Evolutionary conservation across 30 jellyfish, hydroid and myxozoan species (phyloP).

Genomic region (Turritopsis dohrnii): DNA sequence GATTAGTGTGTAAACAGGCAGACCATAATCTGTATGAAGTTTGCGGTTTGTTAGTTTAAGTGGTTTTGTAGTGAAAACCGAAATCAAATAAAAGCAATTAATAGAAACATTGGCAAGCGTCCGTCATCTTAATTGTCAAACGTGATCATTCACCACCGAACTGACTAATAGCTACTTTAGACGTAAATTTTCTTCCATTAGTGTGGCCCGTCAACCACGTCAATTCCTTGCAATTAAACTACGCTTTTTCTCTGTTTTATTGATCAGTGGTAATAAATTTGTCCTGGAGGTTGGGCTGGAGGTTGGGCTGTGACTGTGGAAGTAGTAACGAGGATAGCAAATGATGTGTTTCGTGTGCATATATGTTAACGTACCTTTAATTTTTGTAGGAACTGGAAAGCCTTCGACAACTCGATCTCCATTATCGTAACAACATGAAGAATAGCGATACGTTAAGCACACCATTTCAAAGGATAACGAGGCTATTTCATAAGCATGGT

Average conservation of each 20-base stretch:
- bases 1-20: neutral
- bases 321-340: neutral
- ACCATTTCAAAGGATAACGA: slow-evolving; percentile 26
- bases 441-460: slow-evolving; percentile 23
- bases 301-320: neutral
- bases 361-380: neutral
- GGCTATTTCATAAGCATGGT: slow-evolving; percentile 25
- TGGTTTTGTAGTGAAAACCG: neutral
- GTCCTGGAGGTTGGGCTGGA: neutral
- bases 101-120: neutral
- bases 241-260: neutral
- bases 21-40: neutral
- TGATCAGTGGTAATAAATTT: neutral
- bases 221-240: neutral
- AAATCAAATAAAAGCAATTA: neutral
- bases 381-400: neutral
- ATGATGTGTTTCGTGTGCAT: neutral
- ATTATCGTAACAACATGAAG: slow-evolving; percentile 7
- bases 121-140: neutral
- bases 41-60: neutral
- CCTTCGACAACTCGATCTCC: slow-evolving; percentile 14
- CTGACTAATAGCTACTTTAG: neutral
- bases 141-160: neutral
- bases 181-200: neutral
- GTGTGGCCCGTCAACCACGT: no score